Evolutionary conservation across 2,113 vertebrate species (phyloP), one percentile per base, ranked within the genome.

Genomic region (Cyprinodon brontotheroides): DNA sequence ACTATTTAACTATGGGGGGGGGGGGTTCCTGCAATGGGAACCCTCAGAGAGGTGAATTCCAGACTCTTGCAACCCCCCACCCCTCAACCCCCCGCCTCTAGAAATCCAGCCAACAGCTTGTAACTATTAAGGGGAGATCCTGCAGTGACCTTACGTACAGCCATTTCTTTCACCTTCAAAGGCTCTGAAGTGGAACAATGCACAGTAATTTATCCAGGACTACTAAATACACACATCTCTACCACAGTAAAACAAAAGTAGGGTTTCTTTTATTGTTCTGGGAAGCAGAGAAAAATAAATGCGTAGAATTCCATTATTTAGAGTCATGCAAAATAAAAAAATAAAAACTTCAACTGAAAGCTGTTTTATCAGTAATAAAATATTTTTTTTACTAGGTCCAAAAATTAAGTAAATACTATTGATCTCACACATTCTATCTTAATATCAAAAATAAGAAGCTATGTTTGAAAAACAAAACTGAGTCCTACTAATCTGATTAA

Each of bases 61-160:
- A 77, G 79, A 74, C 74, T 82, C 82, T 72, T 53, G 68, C 79
- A 79, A 76, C 81, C 81, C 78, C 74, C 38, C 84, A 78, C 68
- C 81, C 82, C 4, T 8, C 57, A 20, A 20, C 22, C 22, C 12
- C 61, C 62, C 81, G 83, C 84, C 70, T 89, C 78, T 88, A 75
- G 76, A 89, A 87, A 89, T 85, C 89, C 75, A 78, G 89, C 91
- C 89, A 92, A 91, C 94, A 94, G 93, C 93, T 94, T 94, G 92
- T 80, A 93, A 89, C 91, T 87, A 94, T 94, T 94, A 94, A 90
- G 83, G 86, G 89, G 91, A 88, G 89, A 91, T 93, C 90, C 91
- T 89, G 92, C 82, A 75, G 88, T 92, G 92, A 91, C 91, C 92
- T 92, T 92, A 93, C 87, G 87, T 90, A 89, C 89, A 90, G 89